Conservation (phyloP, 2,113 vertebrate species). For the Pelvicachromis taeniatus region DNA sequence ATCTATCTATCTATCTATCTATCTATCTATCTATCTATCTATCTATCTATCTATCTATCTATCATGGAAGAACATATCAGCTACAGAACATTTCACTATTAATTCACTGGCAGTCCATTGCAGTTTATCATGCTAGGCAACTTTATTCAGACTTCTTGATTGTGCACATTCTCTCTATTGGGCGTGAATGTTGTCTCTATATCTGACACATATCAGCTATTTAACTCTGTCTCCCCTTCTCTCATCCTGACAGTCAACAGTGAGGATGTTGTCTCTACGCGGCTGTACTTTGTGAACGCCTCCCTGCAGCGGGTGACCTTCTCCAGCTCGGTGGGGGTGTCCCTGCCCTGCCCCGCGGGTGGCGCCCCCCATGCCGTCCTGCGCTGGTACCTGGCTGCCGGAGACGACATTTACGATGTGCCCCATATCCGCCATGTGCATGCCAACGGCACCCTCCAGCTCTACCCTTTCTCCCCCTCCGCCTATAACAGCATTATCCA, state of each 20-base stretch:
- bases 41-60: background rate
- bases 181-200: conserved; percentile 77
- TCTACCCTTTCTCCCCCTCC: conserved; percentile 97
- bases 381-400: conserved; percentile 98
- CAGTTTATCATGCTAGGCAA: background rate
- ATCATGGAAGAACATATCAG: background rate
- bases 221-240: conserved; percentile 80
- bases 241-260: conserved; percentile 76
- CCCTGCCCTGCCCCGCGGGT: conserved; percentile 97
- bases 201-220: conserved; percentile 85
- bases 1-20: background rate
- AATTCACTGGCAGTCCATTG: background rate
- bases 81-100: background rate
- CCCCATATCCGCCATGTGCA: conserved; percentile 98
- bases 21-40: background rate
- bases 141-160: background rate
- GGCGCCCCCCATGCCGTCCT: conserved; percentile 94
- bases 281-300: conserved; percentile 99
- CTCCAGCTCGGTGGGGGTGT: conserved; percentile 93
- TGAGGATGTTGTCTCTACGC: conserved; percentile 94
- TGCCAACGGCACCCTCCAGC: conserved; percentile 97
- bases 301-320: conserved; percentile 98
- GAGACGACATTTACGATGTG: conserved; percentile 99
- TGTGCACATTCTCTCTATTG: background rate
- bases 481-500: conserved; percentile 99